These are phyloP conservation scores for Geopemphigus sp. DNA, from an alignment of 1,140 invertebrate species.

Conservation along the genomic window DNA sequence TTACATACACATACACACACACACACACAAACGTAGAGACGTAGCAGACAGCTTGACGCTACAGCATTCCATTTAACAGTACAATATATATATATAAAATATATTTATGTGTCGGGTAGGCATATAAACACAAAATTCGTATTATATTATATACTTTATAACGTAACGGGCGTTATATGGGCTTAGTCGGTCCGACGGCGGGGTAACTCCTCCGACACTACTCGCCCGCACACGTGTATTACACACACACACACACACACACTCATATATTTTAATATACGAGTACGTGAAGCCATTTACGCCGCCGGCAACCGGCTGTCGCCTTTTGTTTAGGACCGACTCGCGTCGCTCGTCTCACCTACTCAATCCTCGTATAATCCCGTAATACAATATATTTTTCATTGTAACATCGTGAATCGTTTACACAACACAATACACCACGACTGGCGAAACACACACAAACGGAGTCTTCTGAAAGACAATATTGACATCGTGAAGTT, in stretches of 20 bases:
- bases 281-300: background rate
- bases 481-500: no score
- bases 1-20: background rate
- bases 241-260: no score
- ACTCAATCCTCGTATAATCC: no score
- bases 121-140: no score
- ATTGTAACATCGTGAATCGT: no score
- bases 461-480: no score
- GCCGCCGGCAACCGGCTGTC: slow-evolving; percentile 12
- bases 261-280: background rate
- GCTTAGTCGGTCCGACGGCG: background rate
- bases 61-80: slow-evolving; percentile 37
- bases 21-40: background rate
- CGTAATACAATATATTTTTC: no score
- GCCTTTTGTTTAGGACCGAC: background rate
- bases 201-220: background rate
- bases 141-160: no score
- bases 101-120: background rate
- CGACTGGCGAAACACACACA: no score
- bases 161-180: background rate
- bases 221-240: background rate
- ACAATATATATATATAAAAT: background rate
- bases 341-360: background rate
- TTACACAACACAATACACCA: no score
- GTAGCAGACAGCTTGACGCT: slow-evolving; percentile 43